Base-by-base conservation (phyloP, 2,797 vertebrate genomes). In the Enteromius trimaculatus region DNA sequence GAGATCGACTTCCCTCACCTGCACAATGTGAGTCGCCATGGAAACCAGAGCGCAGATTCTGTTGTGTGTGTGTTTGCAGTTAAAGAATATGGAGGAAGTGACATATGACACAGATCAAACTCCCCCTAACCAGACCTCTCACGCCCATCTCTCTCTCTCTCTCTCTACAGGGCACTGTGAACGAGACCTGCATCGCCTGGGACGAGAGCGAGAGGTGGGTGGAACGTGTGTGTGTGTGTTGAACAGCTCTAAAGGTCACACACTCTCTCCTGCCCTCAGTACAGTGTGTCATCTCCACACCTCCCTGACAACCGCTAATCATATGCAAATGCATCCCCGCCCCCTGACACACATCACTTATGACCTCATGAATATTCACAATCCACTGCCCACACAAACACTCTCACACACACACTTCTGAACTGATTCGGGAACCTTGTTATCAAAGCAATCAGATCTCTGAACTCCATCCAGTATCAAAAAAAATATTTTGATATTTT, bases 161-260 rank as follows among this genome's bases (percentile, higher is more conserved):
- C 90, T 93, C 85, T 58, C 72, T 82, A 74, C 90, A 99, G 98
- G 97, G 95, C 86, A 99, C 98, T 51, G 95, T 96, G 91, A 99
- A 99, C 90, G 97, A 99, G 93, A 99, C 98, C 3, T 99, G 98
- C 89, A 97, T 99, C 87, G 93, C 97, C 44, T 99, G 98, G 98
- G 97, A 99, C 0, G 97, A 98, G 86, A 94, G 94, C 0, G 96
- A 98, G 82, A 92, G 93, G 98, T 99, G 94, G 98, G 98, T 97
- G 80, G 88, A 88, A 83, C 85, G 94, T 62, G 39, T 99, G 94
- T 98, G 97, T 97, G 79, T 39, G 39, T n/a, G 79, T 78, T 51
- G 77, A 60, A 44, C 82, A 80, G 77, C 60, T 80, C 70, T 78
- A 77, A 84, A 87, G 80, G 86, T 77, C 84, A 83, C 64, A 86